A percentile compares a stretch with the other conserved stretches of the same genome.
Evolutionary conservation across 1,140 invertebrate species (phyloP).

Genomic region (Microvelia longipes): DNA sequence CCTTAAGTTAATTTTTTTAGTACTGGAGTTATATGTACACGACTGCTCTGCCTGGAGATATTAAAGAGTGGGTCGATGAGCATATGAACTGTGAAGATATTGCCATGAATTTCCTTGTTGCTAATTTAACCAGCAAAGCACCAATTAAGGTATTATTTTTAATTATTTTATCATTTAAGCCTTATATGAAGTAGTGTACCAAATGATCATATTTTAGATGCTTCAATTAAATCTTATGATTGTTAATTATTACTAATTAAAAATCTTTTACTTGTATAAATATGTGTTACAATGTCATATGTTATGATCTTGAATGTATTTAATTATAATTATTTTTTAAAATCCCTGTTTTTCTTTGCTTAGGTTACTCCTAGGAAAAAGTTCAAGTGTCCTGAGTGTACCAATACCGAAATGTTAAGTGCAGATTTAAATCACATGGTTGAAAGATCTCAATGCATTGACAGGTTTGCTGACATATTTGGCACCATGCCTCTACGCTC

Average conservation of each 20-base stretch:
- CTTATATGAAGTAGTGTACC: too few species aligned
- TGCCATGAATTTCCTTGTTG: conserved; percentile 85
- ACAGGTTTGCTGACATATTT: conserved; percentile 67
- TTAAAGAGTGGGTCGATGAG: conserved; percentile 71
- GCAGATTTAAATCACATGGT: conserved; percentile 85
- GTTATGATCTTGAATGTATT: too few species aligned
- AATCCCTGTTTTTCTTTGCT: too few species aligned
- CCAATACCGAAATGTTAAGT: conserved; percentile 84
- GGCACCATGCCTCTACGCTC: conserved; percentile 73
- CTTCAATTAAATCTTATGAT: too few species aligned
- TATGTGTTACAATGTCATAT: too few species aligned
- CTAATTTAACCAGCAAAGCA: conserved; percentile 79
- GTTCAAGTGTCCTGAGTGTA: conserved; percentile 92
- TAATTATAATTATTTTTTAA: too few species aligned
- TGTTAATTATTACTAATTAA: too few species aligned
- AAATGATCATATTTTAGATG: too few species aligned
- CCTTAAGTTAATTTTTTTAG: too few species aligned
- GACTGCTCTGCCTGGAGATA: conserved; percentile 57
- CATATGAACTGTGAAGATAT: conserved; percentile 93
- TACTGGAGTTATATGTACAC: conserved; percentile 84
- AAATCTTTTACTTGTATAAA: too few species aligned
- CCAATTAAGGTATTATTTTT: conserved; percentile 62
- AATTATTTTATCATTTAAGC: not conserved
- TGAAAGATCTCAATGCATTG: conserved; percentile 81
- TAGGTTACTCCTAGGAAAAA: conserved; percentile 93